These are phyloP conservation scores for Vulpes vulpes DNA, from an alignment of 2,113 vertebrate species.

Conservation along the genomic window DNA sequence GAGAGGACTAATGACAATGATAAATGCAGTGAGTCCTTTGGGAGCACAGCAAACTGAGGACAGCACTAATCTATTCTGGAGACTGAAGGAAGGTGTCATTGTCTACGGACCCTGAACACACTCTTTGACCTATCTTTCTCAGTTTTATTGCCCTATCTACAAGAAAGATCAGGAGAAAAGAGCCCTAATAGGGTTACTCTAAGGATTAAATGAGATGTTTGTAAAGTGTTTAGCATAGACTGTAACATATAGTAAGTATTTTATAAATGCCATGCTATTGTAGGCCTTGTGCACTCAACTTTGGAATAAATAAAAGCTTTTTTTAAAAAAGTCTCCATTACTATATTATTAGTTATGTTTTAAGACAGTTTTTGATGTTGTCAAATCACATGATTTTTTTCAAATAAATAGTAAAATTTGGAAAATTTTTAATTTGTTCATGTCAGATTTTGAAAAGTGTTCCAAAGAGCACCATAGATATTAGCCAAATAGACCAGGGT, in stretches of 20 bases:
- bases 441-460: neutral
- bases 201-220: neutral
- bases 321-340: too few species aligned
- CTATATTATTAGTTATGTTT: too few species aligned
- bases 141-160: neutral
- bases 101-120: neutral
- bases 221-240: neutral
- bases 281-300: neutral
- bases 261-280: neutral
- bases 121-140: neutral
- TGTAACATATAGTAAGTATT: neutral
- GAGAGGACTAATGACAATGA: neutral
- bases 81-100: neutral
- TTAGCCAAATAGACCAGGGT: neutral
- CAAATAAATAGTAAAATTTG: too few species aligned
- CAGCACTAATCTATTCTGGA: neutral
- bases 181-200: neutral
- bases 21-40: neutral
- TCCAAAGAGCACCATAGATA: neutral
- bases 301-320: too few species aligned
- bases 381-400: too few species aligned
- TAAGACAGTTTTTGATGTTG: too few species aligned
- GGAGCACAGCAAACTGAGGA: neutral
- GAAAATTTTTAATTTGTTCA: too few species aligned
- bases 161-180: neutral